Base-by-base conservation (phyloP, 2,113 vertebrate genomes). In the Bos javanicus region DNA sequence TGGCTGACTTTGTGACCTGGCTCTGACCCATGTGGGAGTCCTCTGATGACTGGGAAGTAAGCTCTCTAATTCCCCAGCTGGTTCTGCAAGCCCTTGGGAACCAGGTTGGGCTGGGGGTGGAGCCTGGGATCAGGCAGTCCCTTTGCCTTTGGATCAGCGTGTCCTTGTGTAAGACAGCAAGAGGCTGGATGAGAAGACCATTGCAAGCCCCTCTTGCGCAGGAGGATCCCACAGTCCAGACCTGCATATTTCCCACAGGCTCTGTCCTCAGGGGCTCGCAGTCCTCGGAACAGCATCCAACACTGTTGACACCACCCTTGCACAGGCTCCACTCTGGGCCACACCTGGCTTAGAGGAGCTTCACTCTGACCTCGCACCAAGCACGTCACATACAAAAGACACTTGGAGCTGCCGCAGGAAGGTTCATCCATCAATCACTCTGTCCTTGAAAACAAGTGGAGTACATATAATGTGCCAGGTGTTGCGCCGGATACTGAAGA, bases 21-120 rank as follows among this genome's bases (percentile, higher is more conserved):
- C 6, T 76, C 76, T 94, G 82, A 97, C n/a, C 60, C 52, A 15
- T 30, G 8, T 36, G 46, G 52, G 21, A 54, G 25, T 67, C 76
- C n/a, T 76, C 81, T 60, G 64, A n/a, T 10, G 14, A 28, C 25
- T 60, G 21, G 19, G 13, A 23, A 67, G 5, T 9, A 39, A 87
- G 15, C 7, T 4, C 43, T 28, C 21, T 33, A 10, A 25, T 57
- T 90, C 52, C 25, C 36, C 36, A 84, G 85, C 62, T 81, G 84
- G 85, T 90, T 95, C 76, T 85, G 15, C 48, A 93, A 48, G 86
- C 46, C 33, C 59, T 57, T 5, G 2, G 82, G 64, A 92, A 81
- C 30, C 81, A 96, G 91, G 81, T 52, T 7, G 1, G 21, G 67
- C 54, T 1, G 0, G n/a, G 39, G 26, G 6, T 2, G 54, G 43